phyloP scores from a whole-genome alignment of 2,797 vertebrate species.

The Rhincodon typus region DNA sequence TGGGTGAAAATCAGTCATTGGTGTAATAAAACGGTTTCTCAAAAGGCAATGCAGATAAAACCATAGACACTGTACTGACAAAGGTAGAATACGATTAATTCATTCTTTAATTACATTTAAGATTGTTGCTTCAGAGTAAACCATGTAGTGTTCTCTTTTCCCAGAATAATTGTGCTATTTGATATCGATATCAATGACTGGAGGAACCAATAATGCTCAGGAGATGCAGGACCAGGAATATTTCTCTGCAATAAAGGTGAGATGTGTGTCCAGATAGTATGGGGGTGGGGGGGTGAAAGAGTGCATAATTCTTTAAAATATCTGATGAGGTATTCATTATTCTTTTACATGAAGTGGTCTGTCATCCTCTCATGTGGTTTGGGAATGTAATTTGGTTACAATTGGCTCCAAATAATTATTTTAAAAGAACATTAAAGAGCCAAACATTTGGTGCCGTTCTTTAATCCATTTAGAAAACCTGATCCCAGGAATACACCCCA shows the following conservation, averaged over 20 bases:
- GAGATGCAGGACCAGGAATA: not conserved
- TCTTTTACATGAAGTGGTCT: not conserved
- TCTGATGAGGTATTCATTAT: not conserved
- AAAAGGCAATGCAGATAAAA: not conserved
- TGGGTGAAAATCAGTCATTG: slow-evolving; percentile 4
- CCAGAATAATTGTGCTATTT: not conserved
- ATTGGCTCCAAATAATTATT: not conserved
- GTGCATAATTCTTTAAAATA: not conserved
- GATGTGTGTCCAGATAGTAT: not conserved
- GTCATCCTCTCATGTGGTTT: not conserved
- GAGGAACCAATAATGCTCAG: not conserved
- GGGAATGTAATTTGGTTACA: not conserved
- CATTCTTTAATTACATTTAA: not conserved
- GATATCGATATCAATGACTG: too few species aligned
- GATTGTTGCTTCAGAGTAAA: not conserved
- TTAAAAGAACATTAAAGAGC: not conserved
- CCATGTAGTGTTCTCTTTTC: not conserved
- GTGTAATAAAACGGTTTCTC: not conserved
- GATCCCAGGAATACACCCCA: not conserved
- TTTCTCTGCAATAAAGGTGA: not conserved
- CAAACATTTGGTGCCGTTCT: not conserved
- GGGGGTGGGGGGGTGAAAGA: not conserved
- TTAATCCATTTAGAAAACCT: not conserved
- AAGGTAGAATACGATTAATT: not conserved
- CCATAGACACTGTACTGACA: not conserved